These are phyloP conservation scores for Sinonovacula constricta DNA, from an alignment of 1,140 invertebrate genomes.

Conservation along the genomic window DNA sequence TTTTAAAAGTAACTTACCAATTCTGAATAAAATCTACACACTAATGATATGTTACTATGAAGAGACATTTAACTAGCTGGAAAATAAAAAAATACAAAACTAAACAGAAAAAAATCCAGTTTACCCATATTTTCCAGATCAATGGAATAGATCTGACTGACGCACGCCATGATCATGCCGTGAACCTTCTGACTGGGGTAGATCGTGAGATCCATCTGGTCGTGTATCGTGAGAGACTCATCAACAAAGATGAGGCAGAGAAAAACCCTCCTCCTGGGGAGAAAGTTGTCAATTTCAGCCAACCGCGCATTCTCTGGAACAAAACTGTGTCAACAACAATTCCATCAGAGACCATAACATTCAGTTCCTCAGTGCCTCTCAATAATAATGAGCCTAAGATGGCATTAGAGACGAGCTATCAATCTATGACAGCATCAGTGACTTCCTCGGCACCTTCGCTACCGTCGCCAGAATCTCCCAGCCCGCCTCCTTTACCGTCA, in stretches of 20 bases:
- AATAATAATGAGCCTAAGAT: slow-evolving; percentile 22
- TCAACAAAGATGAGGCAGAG: slow-evolving; percentile 64
- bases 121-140: slow-evolving; percentile 87
- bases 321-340: slow-evolving; percentile 56
- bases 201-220: slow-evolving; percentile 92
- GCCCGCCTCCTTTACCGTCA: slow-evolving; percentile 19
- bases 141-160: slow-evolving; percentile 95
- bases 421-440: slow-evolving; percentile 19
- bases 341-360: slow-evolving; percentile 53
- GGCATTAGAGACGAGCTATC: slow-evolving; percentile 1
- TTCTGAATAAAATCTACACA: no score
- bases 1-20: no score
- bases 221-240: slow-evolving; percentile 80
- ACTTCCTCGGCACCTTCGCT: slow-evolving; percentile 3
- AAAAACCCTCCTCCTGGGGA: slow-evolving; percentile 53
- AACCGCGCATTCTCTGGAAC: slow-evolving; percentile 72
- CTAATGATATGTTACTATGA: no score
- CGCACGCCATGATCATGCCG: slow-evolving; percentile 94
- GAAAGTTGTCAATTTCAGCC: slow-evolving; percentile 61
- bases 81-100: no score
- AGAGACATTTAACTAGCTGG: no score
- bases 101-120: no score
- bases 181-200: slow-evolving; percentile 90
- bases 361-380: slow-evolving; percentile 46
- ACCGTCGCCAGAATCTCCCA: slow-evolving; percentile 19